phyloP scores from a whole-genome alignment of 2,888 invertebrate species.

The Molorchus minor region DNA sequence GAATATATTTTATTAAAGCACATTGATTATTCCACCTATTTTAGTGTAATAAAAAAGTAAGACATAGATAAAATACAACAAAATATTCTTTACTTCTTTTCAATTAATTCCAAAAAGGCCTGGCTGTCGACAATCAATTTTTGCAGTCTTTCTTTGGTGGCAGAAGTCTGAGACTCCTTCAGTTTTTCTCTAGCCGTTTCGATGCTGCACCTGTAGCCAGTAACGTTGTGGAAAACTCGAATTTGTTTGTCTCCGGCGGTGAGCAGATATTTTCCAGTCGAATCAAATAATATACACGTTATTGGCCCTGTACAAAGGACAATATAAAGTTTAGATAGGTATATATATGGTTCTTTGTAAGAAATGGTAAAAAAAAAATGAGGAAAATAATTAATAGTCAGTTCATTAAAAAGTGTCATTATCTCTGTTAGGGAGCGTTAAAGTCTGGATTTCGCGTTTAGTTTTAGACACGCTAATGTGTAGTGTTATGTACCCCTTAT shows the following conservation, averaged over 20 bases:
- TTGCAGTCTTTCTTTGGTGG: conserved; percentile 80
- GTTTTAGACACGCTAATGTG: no score
- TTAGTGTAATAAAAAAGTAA: not conserved
- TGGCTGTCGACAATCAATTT: conserved; percentile 73
- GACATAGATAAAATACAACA: conserved; percentile 4
- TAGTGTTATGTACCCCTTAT: no score
- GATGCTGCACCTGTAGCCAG: conserved; percentile 69
- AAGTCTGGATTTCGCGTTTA: no score
- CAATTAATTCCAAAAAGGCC: conserved; percentile 46
- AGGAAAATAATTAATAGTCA: no score
- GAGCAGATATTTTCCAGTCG: conserved; percentile 76
- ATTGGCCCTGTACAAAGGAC: conserved; percentile 77
- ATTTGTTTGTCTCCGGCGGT: conserved; percentile 80
- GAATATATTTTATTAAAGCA: no score
- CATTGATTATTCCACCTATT: not conserved
- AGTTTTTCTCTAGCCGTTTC: conserved; percentile 65
- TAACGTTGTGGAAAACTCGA: conserved; percentile 80
- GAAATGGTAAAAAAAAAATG: no score
- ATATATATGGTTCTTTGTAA: no score
- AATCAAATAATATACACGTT: conserved; percentile 76
- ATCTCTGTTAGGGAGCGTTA: no score
- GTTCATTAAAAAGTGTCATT: no score
- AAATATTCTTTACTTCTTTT: conserved; percentile 26
- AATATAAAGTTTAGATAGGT: no score
- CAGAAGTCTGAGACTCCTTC: conserved; percentile 70